Evolutionary conservation across 92 coral and sea anemone genomes (phyloP), one percentile per base, ranked within the genome.

Genomic region (Meandrina meandrites): DNA sequence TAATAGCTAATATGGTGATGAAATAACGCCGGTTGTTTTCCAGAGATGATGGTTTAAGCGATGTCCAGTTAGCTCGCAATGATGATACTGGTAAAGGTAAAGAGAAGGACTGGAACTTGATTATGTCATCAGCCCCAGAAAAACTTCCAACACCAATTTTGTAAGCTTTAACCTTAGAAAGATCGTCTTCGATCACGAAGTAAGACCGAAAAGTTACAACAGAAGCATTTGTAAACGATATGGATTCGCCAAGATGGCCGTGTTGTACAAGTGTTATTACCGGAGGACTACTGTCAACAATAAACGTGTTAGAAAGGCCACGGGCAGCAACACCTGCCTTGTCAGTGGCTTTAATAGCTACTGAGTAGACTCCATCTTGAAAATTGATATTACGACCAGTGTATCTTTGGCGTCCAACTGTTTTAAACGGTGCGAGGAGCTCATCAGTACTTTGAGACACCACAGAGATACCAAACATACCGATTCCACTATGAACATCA

Each of bases 401-500:
- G 82, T 78, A 77, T 51, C 85, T 89, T 16, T 93, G 95, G 54
- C 85, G 87, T 24, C 98, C 98, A 14, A 84, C 95, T 24, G 66
- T 37, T 67, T 85, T 91, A 8, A 91, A 80, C 8, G 93, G 91
- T 17, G 80, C 70, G 19, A 93, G 79, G 8, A 87, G 71, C 57
- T 75, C 57, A 22, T 89, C 94, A 34, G 84, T 89, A 32, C 78
- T 91, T 72, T 77, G 79, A 19, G 96, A 93, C 11, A 80, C 64
- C 30, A 93, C 96, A 19, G 98, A 92, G 19, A 95, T 84, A 1
- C 95, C 92, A 84, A 95, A 95, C 54, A 72, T 88, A 28, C 82
- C 72, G 9, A 93, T 95, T n/a, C 98, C 98, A 37, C 95, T 91
- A 71, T 95, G 95, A n/a, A 87, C 78, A 73, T 95, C 98, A 75